phyloP scores from a whole-genome alignment of 2,888 invertebrate genomes.

The Drosophila prostipennis region DNA sequence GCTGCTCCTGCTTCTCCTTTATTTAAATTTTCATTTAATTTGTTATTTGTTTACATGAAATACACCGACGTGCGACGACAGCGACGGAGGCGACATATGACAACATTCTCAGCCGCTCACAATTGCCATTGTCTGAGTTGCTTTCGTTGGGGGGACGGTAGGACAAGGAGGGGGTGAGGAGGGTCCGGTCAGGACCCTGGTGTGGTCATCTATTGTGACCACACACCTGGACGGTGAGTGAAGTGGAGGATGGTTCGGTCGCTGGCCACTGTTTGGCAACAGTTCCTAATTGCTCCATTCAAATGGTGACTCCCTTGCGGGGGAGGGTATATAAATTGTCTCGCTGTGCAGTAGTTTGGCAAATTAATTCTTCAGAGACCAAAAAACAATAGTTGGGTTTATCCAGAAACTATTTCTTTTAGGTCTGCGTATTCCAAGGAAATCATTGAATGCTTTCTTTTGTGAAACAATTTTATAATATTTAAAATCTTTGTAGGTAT shows the following conservation, averaged over 20 bases:
- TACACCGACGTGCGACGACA: constrained; percentile 69
- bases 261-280: constrained; percentile 63
- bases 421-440: too few species aligned
- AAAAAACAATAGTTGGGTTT: not conserved
- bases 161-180: constrained; percentile 3
- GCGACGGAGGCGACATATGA: constrained; percentile 74
- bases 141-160: constrained; percentile 5
- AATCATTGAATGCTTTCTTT: too few species aligned
- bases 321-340: not conserved
- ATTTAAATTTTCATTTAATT: constrained; percentile 81
- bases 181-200: constrained; percentile 16
- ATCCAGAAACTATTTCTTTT: not conserved
- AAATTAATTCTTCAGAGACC: constrained; percentile 3
- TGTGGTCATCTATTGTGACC: constrained; percentile 54
- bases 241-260: constrained; percentile 11
- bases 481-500: too few species aligned
- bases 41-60: constrained; percentile 81
- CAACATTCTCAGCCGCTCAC: constrained; percentile 78
- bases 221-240: constrained; percentile 51
- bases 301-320: constrained; percentile 17
- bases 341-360: not conserved
- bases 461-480: too few species aligned
- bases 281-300: constrained; percentile 66
- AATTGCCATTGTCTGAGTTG: constrained; percentile 73
- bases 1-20: constrained; percentile 54